Base-by-base conservation (phyloP, 2,888 invertebrate species). In the Hypomecis punctinalis region DNA sequence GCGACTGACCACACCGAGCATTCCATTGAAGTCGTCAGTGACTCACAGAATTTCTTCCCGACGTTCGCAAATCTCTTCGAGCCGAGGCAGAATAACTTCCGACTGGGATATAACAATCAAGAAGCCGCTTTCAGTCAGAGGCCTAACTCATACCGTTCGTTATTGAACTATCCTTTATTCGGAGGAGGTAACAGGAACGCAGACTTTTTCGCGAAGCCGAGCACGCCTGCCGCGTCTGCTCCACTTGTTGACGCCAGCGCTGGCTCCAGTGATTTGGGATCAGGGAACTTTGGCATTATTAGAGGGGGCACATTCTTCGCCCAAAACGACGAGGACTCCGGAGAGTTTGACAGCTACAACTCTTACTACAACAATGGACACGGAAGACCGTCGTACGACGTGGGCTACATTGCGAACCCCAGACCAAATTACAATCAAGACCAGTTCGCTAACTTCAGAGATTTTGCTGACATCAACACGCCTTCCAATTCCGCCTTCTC, bases 391-490 rank as follows among this genome's bases (percentile, higher is more conserved):
- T 94, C 95, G 0, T 90, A 88, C 57, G 94, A 94, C 70, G 90
- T 94, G 37, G 91, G 93, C 35, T 94, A 94, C 71, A 94, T 94
- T 42, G 94, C 94, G 0, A 97, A 97, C 77, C 96, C 96, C 0
- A 94, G 95, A 78, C 96, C 96, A 5, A 96, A 96, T 56, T 95
- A 96, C 73, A 95, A 96, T 36, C 95, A 96, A 63, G 97, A 97
- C 77, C 97, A 97, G 79, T 97, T 98, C 79, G 97, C 97, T 5
- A 97, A 97, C 81, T 98, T 98, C 90, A 94, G 97, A 76, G 98
- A 98, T 82, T 98, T 98, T 79, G 97, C 98, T 0, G 98, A 98
- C 76, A 97, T 98, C 60, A 97, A 97, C 68, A 95, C 97, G 4
- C 97, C 97, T 0, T 94, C 96, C 0, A 97, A 96, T 79, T 88